Evolutionary conservation across 2,888 invertebrate genomes (phyloP).

Genomic region (Hetaerina titia): DNA sequence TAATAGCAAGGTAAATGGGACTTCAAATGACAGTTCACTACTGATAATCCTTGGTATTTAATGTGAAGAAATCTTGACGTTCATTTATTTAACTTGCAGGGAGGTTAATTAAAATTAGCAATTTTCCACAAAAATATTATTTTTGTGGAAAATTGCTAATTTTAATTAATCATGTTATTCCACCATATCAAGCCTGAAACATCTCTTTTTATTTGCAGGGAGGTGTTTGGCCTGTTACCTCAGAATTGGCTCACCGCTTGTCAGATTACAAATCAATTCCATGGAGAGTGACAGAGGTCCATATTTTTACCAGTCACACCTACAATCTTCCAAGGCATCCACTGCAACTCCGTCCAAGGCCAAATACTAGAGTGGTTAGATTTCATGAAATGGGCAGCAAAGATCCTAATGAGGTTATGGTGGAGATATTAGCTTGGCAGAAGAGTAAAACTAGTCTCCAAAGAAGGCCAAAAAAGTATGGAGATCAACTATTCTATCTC

Average conservation of each 20-base stretch:
- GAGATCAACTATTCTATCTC: conserved; percentile 19
- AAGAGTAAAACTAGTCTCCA: neutral
- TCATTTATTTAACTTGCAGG: neutral
- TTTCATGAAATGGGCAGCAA: conserved; percentile 51
- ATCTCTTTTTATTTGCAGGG: neutral
- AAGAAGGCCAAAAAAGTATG: conserved; percentile 12
- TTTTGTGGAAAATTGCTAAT: too few relatives aligned
- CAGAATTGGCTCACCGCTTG: conserved; percentile 82
- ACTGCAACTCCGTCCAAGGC: conserved; percentile 80
- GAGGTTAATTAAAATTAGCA: too few relatives aligned
- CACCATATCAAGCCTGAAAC: too few relatives aligned
- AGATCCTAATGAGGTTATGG: neutral
- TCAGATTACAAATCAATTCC: conserved; percentile 81
- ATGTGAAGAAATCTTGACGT: too few relatives aligned
- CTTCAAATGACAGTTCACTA: too few relatives aligned
- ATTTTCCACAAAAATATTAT: too few relatives aligned
- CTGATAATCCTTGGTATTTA: too few relatives aligned
- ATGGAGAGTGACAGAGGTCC: conserved; percentile 80
- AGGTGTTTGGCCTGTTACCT: conserved; percentile 40
- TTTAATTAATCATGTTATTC: too few relatives aligned
- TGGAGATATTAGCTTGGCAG: conserved; percentile 25
- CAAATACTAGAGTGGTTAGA: neutral
- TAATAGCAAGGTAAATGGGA: too few relatives aligned
- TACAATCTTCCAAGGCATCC: conserved; percentile 88
- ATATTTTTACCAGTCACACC: conserved; percentile 87